phyloP scores from a whole-genome alignment of 2,113 vertebrate genomes.

The Oceanodroma tethys region DNA sequence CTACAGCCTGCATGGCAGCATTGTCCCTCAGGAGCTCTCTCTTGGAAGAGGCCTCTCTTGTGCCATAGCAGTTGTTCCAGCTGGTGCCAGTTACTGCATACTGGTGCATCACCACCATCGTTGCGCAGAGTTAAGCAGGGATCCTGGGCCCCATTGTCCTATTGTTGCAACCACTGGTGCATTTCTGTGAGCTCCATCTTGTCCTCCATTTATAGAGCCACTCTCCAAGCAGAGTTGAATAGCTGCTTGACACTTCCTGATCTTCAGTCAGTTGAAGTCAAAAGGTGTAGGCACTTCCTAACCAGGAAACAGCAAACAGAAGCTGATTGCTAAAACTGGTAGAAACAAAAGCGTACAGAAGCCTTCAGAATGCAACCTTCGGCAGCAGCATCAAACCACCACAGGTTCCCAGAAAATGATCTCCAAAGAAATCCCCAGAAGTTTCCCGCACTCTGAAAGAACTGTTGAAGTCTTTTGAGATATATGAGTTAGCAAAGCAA shows the following conservation, averaged over 20 bases:
- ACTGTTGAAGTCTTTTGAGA: not conserved
- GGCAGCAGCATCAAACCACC: not conserved
- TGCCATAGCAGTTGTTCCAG: not conserved
- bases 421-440: not conserved
- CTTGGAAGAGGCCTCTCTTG: not conserved
- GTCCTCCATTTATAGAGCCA: not conserved
- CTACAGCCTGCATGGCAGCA: not conserved
- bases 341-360: not conserved
- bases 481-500: not conserved
- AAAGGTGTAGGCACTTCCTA: not conserved
- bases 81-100: rapidly evolving
- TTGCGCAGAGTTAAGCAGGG: not conserved
- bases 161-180: not conserved
- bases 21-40: not conserved
- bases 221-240: not conserved
- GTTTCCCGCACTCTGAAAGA: not conserved
- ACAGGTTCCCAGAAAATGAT: not conserved
- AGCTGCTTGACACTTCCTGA: not conserved
- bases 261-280: not conserved
- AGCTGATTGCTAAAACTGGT: not conserved
- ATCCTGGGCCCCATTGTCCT: not conserved
- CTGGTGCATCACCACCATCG: not conserved
- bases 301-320: not conserved
- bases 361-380: not conserved
- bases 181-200: not conserved